These are phyloP conservation scores for Graptemys geographica DNA, from an alignment of 2,797 vertebrate genomes.

Conservation along the genomic window DNA sequence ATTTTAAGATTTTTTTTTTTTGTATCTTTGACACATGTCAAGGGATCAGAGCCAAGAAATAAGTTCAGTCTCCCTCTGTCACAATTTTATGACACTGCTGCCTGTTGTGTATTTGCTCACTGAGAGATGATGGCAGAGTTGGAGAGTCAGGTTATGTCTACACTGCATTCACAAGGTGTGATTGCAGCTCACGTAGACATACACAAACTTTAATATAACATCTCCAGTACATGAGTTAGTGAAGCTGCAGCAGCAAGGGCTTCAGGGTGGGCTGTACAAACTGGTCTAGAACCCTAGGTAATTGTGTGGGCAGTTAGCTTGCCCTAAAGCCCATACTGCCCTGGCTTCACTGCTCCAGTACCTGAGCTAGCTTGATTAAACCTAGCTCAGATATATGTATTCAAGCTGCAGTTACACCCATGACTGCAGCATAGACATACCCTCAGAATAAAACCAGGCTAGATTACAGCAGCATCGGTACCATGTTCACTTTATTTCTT, in stretches of 20 bases:
- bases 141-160: neutral
- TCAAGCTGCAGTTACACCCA: neutral
- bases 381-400: too few species aligned
- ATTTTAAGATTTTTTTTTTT: neutral
- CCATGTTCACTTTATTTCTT: neutral
- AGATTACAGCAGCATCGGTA: neutral
- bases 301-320: too few species aligned
- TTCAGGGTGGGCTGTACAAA: too few species aligned
- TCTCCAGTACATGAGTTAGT: neutral
- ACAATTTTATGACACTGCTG: neutral
- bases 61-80: neutral
- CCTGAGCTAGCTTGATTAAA: too few species aligned
- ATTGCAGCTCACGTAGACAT: neutral
- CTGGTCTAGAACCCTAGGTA: too few species aligned
- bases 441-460: neutral
- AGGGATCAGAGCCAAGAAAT: neutral
- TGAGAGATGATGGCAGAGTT: neutral
- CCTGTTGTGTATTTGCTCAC: neutral
- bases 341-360: too few species aligned
- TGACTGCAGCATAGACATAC: neutral
- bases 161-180: neutral
- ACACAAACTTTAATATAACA: neutral
- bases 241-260: neutral
- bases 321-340: too few species aligned
- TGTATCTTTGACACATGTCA: neutral